These are phyloP conservation scores for Ia io DNA, from an alignment of 2,113 vertebrate genomes.

Conservation along the genomic window DNA sequence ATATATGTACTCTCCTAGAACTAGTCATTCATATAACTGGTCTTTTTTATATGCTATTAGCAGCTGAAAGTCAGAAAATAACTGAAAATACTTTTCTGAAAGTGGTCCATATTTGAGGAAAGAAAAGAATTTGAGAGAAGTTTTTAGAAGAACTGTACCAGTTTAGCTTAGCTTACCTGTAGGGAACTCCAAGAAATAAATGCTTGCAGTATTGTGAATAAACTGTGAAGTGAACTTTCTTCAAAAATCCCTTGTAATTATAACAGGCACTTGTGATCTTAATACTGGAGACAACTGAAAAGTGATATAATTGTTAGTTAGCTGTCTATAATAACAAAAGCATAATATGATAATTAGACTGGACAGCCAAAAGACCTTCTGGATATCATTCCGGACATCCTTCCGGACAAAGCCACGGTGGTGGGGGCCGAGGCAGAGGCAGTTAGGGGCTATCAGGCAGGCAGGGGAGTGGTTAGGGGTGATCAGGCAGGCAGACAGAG, in stretches of 20 bases:
- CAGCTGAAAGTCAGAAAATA: neutral
- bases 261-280: neutral
- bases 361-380: too few species aligned
- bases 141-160: neutral
- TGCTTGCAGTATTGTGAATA: neutral
- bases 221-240: neutral
- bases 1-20: neutral
- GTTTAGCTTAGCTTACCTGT: neutral
- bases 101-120: neutral
- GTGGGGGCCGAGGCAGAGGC: too few species aligned
- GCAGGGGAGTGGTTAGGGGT: too few species aligned
- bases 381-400: too few species aligned
- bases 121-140: neutral
- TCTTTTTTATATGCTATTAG: neutral
- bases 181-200: neutral
- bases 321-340: too few species aligned
- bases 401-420: too few species aligned
- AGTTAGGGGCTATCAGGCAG: too few species aligned
- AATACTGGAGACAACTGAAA: constrained; percentile 25
- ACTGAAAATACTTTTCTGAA: neutral
- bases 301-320: constrained; percentile 16
- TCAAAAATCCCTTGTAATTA: neutral
- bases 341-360: too few species aligned
- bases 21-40: neutral
- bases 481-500: too few species aligned